Evolutionary conservation across 2,888 invertebrate genomes (phyloP), one percentile per base, ranked within the genome.

Genomic region (Pelosia muscerda): DNA sequence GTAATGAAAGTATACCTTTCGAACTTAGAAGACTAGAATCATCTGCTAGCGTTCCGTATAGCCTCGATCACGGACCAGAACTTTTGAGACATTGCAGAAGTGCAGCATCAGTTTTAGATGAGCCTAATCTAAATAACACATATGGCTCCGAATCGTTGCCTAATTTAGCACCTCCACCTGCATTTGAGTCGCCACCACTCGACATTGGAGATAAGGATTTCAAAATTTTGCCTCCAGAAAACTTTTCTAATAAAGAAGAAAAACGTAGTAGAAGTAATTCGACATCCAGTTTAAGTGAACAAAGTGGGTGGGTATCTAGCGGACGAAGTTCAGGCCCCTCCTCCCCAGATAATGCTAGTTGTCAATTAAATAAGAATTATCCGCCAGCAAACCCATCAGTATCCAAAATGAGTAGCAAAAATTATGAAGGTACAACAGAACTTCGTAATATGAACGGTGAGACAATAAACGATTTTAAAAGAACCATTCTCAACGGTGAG

Each of bases 301-400:
- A 97, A 89, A 98, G 98, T 84, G 98, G 98, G 1, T 98, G 98
- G 98, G 97, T 98, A 0, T 97, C 97, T 38, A 98, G 97, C 81
- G 96, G 97, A 58, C 95, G 96, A 57, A 96, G 96, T 83, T 96
- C 96, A 63, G 95, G 95, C 25, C 95, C 95, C n/a, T 96, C 96
- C 0, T 95, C 96, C 65, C 96, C 96, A 6, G 96, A 96, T 83
- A 92, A 92, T 83, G 92, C 90, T 65, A 95, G 91, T 89, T 92
- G 89, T 93, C 95, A 92, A 90, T 94, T 90, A 91, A 95, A 89
- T 84, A 95, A 89, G 88, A 95, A 86, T 84, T 94, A 88, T 72
- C 78, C 83, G 80, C 90, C 89, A 78, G 88, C 77, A 28, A 95
- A 85, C 84, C 73, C 92, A 73, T 80, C 84, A 26, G 67, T 81